These are phyloP conservation scores for Drosophila eugracilis DNA, from an alignment of 1,140 invertebrate species.

Conservation along the genomic window DNA sequence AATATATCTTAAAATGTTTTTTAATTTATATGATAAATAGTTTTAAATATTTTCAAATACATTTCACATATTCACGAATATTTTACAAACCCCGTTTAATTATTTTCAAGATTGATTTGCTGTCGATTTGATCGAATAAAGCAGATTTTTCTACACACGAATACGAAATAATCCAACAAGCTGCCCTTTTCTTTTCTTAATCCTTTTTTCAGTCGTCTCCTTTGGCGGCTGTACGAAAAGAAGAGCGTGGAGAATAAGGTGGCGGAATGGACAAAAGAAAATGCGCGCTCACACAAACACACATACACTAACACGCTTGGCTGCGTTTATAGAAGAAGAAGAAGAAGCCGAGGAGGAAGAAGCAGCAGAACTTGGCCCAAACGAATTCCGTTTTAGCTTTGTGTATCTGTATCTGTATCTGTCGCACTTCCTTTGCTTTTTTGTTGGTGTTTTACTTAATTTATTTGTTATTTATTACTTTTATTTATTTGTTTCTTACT, in stretches of 20 bases:
- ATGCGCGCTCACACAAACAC: conserved; percentile 49
- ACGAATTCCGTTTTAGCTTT: conserved; percentile 69
- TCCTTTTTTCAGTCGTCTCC: conserved; percentile 37
- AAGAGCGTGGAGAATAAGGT: conserved; percentile 34
- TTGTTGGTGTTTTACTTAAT: conserved; percentile 32
- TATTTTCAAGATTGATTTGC: no score
- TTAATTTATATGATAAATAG: no score
- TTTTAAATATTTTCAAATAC: no score
- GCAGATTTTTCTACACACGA: no score
- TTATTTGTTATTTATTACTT: conserved; percentile 16
- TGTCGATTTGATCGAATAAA: no score
- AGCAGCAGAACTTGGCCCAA: conserved; percentile 66
- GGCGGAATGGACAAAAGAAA: conserved; percentile 72
- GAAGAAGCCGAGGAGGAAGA: conserved; percentile 20
- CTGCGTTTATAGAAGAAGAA: conserved; percentile 55
- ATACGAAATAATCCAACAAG: conserved; percentile 40
- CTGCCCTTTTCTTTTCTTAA: conserved; percentile 32
- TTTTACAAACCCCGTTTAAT: background rate
- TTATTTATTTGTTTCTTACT: conserved; percentile 37
- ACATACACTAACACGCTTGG: conserved; percentile 56
- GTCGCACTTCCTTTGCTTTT: conserved; percentile 67
- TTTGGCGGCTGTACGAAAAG: conserved; percentile 27
- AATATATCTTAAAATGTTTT: no score
- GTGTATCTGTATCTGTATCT: conserved; percentile 75
- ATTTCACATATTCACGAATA: background rate